Percentiles rank a stretch among this genome's conserved stretches.
phyloP scores from a whole-genome alignment of 2,113 vertebrate genomes.

The Spea bombifrons region DNA sequence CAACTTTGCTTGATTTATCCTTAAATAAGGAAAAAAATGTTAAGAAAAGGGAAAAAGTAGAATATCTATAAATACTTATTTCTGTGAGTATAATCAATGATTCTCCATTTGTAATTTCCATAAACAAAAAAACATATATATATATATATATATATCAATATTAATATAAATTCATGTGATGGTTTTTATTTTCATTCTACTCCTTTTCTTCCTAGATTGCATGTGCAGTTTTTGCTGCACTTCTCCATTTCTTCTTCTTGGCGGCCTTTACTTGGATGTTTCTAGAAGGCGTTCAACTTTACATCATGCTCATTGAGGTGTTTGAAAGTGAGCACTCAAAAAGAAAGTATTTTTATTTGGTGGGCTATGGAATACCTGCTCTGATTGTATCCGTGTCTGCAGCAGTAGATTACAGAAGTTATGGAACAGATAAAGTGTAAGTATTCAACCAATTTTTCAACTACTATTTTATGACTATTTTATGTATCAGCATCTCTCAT shows the following conservation, averaged over 20 bases:
- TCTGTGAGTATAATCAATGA: no score
- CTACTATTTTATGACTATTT: no score
- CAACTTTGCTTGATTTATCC: no score
- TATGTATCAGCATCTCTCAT: no score
- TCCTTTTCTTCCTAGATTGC: conserved; percentile 75
- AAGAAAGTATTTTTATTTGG: conserved; percentile 91
- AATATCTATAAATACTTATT: no score
- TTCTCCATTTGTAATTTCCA: no score
- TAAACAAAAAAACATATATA: no score
- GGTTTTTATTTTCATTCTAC: not conserved
- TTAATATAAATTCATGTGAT: no score
- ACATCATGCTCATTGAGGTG: conserved; percentile 98
- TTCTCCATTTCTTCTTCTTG: conserved; percentile 98
- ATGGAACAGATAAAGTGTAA: conserved; percentile 95
- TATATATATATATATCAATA: no score
- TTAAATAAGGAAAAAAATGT: no score
- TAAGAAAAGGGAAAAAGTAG: no score
- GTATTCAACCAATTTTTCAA: conserved; percentile 44
- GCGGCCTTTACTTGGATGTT: conserved; percentile 99
- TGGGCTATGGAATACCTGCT: conserved; percentile 90
- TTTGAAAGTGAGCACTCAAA: conserved; percentile 96
- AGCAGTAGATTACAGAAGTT: conserved; percentile 92
- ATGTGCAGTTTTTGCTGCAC: conserved; percentile 91
- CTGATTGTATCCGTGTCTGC: conserved; percentile 91
- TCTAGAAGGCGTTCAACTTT: conserved; percentile 95